These are phyloP conservation scores for Acronicta aceris DNA, from an alignment of 2,888 invertebrate genomes.

Conservation along the genomic window DNA sequence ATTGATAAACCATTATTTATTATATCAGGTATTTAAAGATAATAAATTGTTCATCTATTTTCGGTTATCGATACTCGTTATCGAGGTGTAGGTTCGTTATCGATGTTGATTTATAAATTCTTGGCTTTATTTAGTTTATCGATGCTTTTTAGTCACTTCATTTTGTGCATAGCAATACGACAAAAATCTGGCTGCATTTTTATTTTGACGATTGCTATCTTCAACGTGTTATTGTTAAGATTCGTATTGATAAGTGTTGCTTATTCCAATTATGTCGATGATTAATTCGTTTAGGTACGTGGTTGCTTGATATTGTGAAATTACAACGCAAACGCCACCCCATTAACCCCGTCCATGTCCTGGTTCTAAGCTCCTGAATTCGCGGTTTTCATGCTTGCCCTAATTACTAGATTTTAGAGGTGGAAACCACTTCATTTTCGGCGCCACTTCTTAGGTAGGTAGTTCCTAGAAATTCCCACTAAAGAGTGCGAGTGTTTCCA, in stretches of 20 bases:
- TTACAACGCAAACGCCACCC: too few relatives aligned
- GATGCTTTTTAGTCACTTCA: background rate
- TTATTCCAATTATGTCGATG: background rate
- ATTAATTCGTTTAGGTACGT: background rate
- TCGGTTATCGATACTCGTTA: conserved; percentile 17
- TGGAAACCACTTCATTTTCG: too few relatives aligned
- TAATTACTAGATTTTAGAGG: too few relatives aligned
- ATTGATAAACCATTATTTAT: too few relatives aligned
- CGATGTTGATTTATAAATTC: conserved; percentile 20
- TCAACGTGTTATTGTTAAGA: background rate
- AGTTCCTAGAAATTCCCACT: too few relatives aligned
- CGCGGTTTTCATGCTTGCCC: too few relatives aligned
- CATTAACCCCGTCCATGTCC: too few relatives aligned
- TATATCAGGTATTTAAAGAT: too few relatives aligned
- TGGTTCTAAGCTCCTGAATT: too few relatives aligned
- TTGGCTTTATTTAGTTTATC: conserved; percentile 10
- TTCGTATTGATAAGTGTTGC: background rate
- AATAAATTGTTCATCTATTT: conserved; percentile 31
- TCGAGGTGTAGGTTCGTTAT: conserved; percentile 25
- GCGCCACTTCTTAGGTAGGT: too few relatives aligned
- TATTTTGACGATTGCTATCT: background rate
- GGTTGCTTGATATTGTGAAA: too few relatives aligned
- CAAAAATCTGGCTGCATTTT: background rate
- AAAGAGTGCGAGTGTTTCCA: too few relatives aligned
- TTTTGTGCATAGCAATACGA: background rate